Base-by-base conservation (phyloP, 2,888 invertebrate genomes). In the Bombylius major region DNA sequence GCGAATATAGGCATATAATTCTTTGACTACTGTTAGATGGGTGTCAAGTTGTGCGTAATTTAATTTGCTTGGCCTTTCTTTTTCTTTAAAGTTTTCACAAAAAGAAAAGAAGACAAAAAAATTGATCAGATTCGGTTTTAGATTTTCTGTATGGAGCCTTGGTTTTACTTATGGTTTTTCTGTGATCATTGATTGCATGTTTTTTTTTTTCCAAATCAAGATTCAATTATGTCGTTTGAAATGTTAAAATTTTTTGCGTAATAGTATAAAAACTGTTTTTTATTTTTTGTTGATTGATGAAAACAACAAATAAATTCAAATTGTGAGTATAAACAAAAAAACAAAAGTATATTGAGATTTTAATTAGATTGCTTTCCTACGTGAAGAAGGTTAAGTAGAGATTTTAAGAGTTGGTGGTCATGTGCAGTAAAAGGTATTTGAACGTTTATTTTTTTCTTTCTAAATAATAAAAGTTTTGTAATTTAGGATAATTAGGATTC, bases 41-140 rank as follows among this genome's bases (percentile, higher is more conserved):
- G 55, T 55, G 55, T 55, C 55, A 55, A 51, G 51, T 47, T 55
- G 55, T 51, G 51, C 55, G 55, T 51, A 55, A 55, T 55, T 55
- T 55, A 55, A 55, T 55, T 55, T 55, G 55, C 51, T 51, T 42
- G 11, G 11, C 4, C 39, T 42, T 42, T 42, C 39, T 42, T 42
- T 42, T 42, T 3, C 39, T 42, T 36, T 8, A 36, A 36, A 8
- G 34, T 8, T 36, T 42, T 42, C 11, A 11, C 12, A 42, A 42
- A 11, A 11, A 1, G 3, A 42, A 42, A 42, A 42, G 11, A 11
- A 42, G 11, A 42, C 4, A 42, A 36, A 1, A 11, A 11, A 11
- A 42, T 42, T 42, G 39, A 42, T 42, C 12, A 11, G n/a, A n/a
- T 42, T 23, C 23, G 23, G 23, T 23, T 23, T 23, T 23, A 23